Base-by-base conservation (phyloP, 2,888 invertebrate genomes). In the Diploptera punctata region DNA sequence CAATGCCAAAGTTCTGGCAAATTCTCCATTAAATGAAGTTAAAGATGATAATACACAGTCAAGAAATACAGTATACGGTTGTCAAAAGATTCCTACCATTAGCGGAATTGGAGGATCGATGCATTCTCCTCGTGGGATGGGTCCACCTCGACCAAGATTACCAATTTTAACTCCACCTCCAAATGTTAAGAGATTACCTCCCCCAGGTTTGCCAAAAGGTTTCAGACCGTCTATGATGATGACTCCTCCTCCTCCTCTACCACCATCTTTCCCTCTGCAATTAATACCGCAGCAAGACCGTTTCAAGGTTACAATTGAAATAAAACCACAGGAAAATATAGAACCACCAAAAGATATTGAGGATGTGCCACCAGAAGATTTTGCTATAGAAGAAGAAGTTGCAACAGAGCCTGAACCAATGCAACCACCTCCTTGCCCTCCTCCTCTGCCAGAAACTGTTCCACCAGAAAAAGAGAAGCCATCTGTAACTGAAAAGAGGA, bases 81-180 rank as follows among this genome's bases (percentile, higher is more conserved):
- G 52, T 19, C 73, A 73, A 47, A 70, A 57, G 33, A 73, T 73
- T 44, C 73, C 73, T n/a, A 73, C 73, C 10, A 73, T 73, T 47
- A 62, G 73, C n/a, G 73, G 73, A 7, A 57, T 47, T 47, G 62
- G 31, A 31, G 52, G 70, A 10, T 49, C 49, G 49, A 43, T 47
- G 26, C 62, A 61, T 44, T 18, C 49, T 29, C 52, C 65, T 29
- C 68, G 68, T 24, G 49, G 68, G n/a, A 69, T 57, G 21, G 68
- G 61, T 21, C 57, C 60, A 24, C 44, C 44, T n/a, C 49, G 38
- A 13, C 70, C 69, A 49, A 43, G 52, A n/a, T 38, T 60, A 19
- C 69, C 65, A 44, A 57, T 44, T 21, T n/a, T 49, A 2, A 10
- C 21, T 9, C 19, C 31, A 16, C 70, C 70, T 16, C n/a, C 19